Base-by-base conservation (phyloP, 2,888 invertebrate genomes). In the Nemotelus nigrinus region DNA sequence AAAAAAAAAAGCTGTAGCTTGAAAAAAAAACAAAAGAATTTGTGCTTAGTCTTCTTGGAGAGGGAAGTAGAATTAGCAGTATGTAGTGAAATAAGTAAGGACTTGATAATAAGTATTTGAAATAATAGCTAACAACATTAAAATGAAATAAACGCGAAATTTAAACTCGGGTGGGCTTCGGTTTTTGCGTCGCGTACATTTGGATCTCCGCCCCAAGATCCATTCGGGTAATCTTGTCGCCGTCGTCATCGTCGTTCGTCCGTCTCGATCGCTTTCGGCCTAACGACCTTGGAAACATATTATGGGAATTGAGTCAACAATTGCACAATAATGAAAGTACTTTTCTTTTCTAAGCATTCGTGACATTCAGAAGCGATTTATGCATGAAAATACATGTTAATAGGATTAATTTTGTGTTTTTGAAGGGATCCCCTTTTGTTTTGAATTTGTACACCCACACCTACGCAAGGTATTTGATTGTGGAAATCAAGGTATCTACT, bases 161-260 rank as follows among this genome's bases (percentile, higher is more conserved):
- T 43, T 47, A 58, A 78, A 82, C 81, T 85, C 85, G 84, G 25
- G 80, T 80, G 76, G 83, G 83, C 83, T 84, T 84, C 81, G 81
- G 81, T 81, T 82, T 25, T 25, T 25, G 25, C 25, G 25, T 25
- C 25, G 25, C 25, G 25, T 25, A 25, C 25, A 25, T 25, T 25
- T 25, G 25, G 25, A 25, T 25, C 25, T 25, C 25, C 25, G 25
- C 25, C 25, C 25, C 25, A 25, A 25, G 25, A 25, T 25, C 25
- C 25, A 25, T 25, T 25, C 25, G 25, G 25, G 25, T 25, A 25
- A 25, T 25, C 25, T 25, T 25, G 25, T 25, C 25, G 25, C 25
- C 25, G 25, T 25, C 25, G 25, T 25, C 25, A 25, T 25, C 25
- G 25, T 25, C 25, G 25, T 25, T 25, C 25, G 25, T 25, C 25